Evolutionary conservation across 2,113 vertebrate species (phyloP).

Genomic region (Sceloporus tristichus): DNA sequence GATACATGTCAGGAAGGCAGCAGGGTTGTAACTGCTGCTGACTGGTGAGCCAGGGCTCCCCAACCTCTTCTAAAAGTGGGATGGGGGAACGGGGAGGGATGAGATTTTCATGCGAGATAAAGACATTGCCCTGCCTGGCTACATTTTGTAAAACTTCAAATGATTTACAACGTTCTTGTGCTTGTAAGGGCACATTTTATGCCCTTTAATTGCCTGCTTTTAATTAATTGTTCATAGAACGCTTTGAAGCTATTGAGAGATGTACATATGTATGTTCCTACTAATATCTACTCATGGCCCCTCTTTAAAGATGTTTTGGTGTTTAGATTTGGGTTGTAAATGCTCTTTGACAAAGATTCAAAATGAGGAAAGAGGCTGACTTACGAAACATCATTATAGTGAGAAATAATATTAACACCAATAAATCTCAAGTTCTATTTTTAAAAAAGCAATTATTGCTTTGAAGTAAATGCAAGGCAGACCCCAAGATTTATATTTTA

Average conservation of each 20-base stretch:
- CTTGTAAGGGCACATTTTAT: constrained; percentile 60
- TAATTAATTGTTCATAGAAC: constrained; percentile 67
- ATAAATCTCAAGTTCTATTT: constrained; percentile 1
- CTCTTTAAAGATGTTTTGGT: constrained; percentile 17
- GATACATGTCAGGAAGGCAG: constrained; percentile 70
- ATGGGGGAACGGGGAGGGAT: background rate
- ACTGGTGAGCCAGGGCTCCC: constrained; percentile 29
- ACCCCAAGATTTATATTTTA: background rate
- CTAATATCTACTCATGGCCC: constrained; percentile 58
- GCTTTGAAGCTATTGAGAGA: constrained; percentile 70
- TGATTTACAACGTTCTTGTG: background rate
- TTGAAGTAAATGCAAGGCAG: background rate
- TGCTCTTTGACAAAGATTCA: background rate
- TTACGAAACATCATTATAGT: background rate
- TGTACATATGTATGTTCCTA: constrained; percentile 44
- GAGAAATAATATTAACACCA: background rate
- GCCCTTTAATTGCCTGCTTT: constrained; percentile 69
- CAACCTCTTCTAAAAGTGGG: constrained; percentile 40
- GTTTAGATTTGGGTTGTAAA: background rate
- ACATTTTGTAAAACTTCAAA: constrained; percentile 27
- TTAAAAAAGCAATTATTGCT: background rate
- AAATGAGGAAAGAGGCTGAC: background rate
- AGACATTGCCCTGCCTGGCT: constrained; percentile 35
- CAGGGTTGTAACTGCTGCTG: constrained; percentile 59
- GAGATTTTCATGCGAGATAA: constrained; percentile 20